Conservation (phyloP, 2,113 vertebrate genomes). For the Limnothrissa miodon region DNA sequence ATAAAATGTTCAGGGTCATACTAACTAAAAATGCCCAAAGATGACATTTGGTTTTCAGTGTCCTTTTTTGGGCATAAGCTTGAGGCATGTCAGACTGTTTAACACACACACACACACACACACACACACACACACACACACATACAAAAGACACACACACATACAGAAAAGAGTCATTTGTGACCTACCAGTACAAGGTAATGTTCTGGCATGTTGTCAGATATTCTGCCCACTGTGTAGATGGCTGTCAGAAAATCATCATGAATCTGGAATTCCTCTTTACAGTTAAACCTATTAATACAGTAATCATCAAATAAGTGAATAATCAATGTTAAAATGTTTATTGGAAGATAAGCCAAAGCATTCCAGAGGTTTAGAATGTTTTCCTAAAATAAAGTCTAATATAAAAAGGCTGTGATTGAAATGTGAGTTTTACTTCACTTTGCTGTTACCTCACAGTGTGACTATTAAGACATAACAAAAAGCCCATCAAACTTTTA, state of each 20-base stretch:
- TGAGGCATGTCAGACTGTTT: neutral
- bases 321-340: neutral
- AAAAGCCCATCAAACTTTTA: no score
- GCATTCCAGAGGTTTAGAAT: neutral
- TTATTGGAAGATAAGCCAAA: neutral
- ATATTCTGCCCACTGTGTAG: slow-evolving; percentile 79
- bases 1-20: neutral
- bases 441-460: no score
- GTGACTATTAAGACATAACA: no score
- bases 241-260: slow-evolving; percentile 80
- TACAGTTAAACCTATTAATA: slow-evolving; percentile 81
- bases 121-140: no score
- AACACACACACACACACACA: neutral
- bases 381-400: no score
- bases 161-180: neutral
- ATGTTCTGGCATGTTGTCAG: slow-evolving; percentile 76
- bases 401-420: no score
- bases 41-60: neutral
- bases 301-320: neutral
- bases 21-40: neutral
- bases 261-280: slow-evolving; percentile 86
- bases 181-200: slow-evolving; percentile 80
- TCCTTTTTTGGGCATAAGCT: slow-evolving; percentile 2
- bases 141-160: neutral
- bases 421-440: no score